Conservation (phyloP, 2,888 invertebrate species). For the Amiota mariae region DNA sequence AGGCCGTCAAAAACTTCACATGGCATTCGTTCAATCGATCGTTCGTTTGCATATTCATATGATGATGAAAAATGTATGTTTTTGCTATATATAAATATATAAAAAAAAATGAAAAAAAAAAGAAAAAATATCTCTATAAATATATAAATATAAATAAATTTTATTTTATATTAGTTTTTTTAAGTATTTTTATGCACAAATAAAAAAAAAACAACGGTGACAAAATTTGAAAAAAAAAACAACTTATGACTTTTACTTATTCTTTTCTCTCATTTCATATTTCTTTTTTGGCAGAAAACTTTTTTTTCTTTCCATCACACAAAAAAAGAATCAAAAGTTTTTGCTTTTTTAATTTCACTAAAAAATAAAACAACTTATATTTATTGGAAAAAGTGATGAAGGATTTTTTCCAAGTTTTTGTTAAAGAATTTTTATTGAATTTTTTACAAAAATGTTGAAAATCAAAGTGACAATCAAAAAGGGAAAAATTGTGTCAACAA, state of each 20-base stretch:
- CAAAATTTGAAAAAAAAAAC: constrained; percentile 69
- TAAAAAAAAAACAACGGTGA: constrained; percentile 73
- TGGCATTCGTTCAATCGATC: constrained; percentile 41
- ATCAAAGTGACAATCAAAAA: not conserved
- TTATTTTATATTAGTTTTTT: constrained; percentile 63
- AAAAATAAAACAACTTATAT: not conserved
- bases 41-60: constrained; percentile 29
- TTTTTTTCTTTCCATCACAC: not conserved
- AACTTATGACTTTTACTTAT: constrained; percentile 2
- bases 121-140: too few relatives aligned
- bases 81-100: constrained; percentile 45
- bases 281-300: not conserved
- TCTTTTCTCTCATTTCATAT: not conserved
- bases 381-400: not conserved
- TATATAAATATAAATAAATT: constrained; percentile 28
- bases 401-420: not conserved
- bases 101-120: constrained; percentile 51
- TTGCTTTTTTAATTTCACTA: too few relatives aligned
- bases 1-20: constrained; percentile 52
- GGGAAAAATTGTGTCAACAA: not conserved
- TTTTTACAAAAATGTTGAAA: too few relatives aligned
- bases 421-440: too few relatives aligned
- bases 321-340: too few relatives aligned
- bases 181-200: constrained; percentile 71
- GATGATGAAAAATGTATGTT: not conserved